Base-by-base conservation (phyloP, 1,140 invertebrate genomes). In the Diabrotica undecimpunctata region DNA sequence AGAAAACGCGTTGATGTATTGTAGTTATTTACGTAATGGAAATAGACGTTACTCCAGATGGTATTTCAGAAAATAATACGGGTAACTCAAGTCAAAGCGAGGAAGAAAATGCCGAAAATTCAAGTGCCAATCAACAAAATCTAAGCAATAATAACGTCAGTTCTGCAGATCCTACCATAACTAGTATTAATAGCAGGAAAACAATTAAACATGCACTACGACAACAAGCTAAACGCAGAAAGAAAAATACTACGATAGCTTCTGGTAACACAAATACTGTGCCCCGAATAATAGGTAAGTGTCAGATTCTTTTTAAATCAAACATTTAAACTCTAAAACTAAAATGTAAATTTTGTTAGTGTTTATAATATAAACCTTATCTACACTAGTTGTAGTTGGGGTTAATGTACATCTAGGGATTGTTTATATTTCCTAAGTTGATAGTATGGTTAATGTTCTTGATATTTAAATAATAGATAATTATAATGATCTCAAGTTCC, bases 171-270 rank as follows among this genome's bases (percentile, higher is more conserved):
- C 25, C 39, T 63, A 60, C 56, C 54, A 62, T 35, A 46, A 55
- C 66, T 51, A 68, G 58, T 51, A 62, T 51, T 59, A 66, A 61
- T 55, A 77, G 54, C 61, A 77, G 74, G 75, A 86, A 86, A 75
- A 84, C 86, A 11, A 85, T 88, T 54, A 89, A 89, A 74, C 87
- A 89, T 80, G 87, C 87, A 60, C 71, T 90, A 64, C 84, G 88
- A 73, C 90, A 92, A 79, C 90, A 92, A 74, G 90, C 90, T 12
- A 91, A 91, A 70, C 80, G 90, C 64, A 82, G 90, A 69, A 84
- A 88, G 73, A 91, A 91, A 81, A 92, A 90, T 72, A 88, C 87
- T 10, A 88, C 86, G 25, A 87, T 89, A 71, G 89, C 90, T 9
- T 85, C 87, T 56, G 85, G 85, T 58, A 88, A 86, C 78, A 82